These are phyloP conservation scores for Diabrotica undecimpunctata DNA, from an alignment of 1,140 invertebrate genomes.

Conservation along the genomic window DNA sequence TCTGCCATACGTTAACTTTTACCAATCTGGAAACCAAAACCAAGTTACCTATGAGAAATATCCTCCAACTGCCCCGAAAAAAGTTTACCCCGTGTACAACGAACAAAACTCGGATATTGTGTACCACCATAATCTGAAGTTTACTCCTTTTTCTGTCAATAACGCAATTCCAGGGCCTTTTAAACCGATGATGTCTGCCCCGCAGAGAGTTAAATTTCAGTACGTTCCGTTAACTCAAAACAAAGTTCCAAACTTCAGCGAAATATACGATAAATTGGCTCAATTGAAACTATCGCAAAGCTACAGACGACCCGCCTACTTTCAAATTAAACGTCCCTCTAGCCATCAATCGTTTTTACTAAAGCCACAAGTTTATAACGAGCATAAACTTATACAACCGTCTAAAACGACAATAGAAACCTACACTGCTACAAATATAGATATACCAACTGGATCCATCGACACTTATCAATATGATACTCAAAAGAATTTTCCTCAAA, in stretches of 20 bases:
- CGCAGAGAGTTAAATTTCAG: constrained; percentile 17
- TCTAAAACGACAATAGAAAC: constrained; percentile 43
- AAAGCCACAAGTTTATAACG: constrained; percentile 13
- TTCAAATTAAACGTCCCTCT: background rate
- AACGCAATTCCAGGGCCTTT: constrained; percentile 46
- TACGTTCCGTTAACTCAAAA: constrained; percentile 20
- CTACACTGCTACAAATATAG: constrained; percentile 42
- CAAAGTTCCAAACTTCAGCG: constrained; percentile 36
- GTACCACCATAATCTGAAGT: constrained; percentile 29
- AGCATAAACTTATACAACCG: constrained; percentile 29
- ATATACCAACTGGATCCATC: constrained; percentile 26
- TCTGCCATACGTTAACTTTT: constrained; percentile 79
- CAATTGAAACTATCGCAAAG: constrained; percentile 39
- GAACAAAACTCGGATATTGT: constrained; percentile 12
- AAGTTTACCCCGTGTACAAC: constrained; percentile 1
- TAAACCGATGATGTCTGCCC: constrained; percentile 26
- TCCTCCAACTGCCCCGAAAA: background rate
- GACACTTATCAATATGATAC: background rate
- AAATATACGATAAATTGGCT: constrained; percentile 43
- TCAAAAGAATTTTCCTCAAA: background rate
- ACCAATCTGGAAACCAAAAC: constrained; percentile 51
- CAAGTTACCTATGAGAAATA: background rate
- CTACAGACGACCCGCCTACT: constrained; percentile 8
- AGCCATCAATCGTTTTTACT: background rate
- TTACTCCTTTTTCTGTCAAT: constrained; percentile 41